A percentile compares a stretch with the other conserved stretches of the same genome.
Conservation (phyloP, 35 echinoderm and acorn worm species). For the Strongylocentrotus purpuratus region DNA sequence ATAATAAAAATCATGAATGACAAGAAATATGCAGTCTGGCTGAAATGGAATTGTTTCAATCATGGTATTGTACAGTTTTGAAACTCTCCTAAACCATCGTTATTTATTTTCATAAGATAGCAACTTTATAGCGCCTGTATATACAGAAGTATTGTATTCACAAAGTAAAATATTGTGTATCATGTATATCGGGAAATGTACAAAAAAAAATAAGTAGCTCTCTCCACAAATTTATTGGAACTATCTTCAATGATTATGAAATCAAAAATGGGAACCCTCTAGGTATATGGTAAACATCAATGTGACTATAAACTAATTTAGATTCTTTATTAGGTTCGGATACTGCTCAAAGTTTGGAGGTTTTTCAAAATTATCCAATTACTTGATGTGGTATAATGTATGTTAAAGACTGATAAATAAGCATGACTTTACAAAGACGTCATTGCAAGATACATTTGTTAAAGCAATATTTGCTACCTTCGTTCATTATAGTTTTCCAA, state of each 20-base stretch:
- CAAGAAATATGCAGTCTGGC: not conserved
- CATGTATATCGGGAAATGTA: not conserved
- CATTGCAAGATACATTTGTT: too few species aligned
- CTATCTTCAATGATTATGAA: not conserved
- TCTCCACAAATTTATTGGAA: not conserved
- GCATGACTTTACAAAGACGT: too few species aligned
- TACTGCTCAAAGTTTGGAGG: not conserved
- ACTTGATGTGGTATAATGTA: not conserved
- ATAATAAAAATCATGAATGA: not conserved
- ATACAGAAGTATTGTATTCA: not conserved
- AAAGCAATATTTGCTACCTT: not conserved
- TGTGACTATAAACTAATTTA: not conserved
- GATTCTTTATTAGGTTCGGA: not conserved
- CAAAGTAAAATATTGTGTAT: not conserved
- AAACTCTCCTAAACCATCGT: not conserved
- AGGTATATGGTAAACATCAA: not conserved
- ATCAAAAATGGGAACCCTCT: too few species aligned
- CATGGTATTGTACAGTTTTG: not conserved
- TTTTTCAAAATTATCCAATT: not conserved
- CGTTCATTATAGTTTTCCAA: not conserved
- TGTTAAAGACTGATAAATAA: too few species aligned
- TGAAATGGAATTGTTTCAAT: not conserved
- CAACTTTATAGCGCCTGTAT: not conserved
- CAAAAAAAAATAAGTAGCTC: not conserved
- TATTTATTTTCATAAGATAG: constrained; percentile 4